Evolutionary conservation across 1,140 invertebrate genomes (phyloP), one percentile per base, ranked within the genome.

Genomic region (Cherax quadricarinatus): DNA sequence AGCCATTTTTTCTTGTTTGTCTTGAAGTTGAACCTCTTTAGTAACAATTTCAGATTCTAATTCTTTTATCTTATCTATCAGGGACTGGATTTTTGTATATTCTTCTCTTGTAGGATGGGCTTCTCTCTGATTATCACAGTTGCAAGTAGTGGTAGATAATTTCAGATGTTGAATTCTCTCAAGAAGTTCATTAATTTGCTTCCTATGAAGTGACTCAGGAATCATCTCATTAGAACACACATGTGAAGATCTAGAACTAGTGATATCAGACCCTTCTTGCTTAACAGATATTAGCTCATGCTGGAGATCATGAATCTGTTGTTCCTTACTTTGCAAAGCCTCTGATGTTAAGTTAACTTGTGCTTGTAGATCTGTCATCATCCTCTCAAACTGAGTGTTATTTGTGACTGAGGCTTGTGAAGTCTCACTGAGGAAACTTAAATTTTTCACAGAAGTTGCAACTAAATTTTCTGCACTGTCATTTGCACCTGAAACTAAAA

Each of bases 311-410:
- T 82, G 79, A 82, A 89, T 89, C 6, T 89, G 87, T 53, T 89
- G 30, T 70, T 89, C 87, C 48, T 89, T 89, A 70, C 62, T 82
- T 66, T 89, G 87, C 41, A 89, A 49, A 82, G 87, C 87, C 62
- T 89, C 57, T 24, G 87, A 89, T 21, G 87, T 89, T 51, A 89
- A 49, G 62, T 57, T 89, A 48, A 89, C 87, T 79, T 89, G 87
- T 48, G 75, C 87, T 41, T 89, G 87, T n/a, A 89, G 53, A 60
- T 89, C 87, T 82, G 87, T 79, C 87, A 89, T 89, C 41, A 78
- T 89, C 49, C 81, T 89, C 7, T 89, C 75, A 81, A 89, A 89
- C 41, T 89, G 75, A n/a, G 60, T 66, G 16, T 78, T 79, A 81
- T 89, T 82, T 49, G 60, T 70, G 12, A 89, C 60, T 18, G 87